Conservation (phyloP, 2,113 vertebrate species). For the Hiodon tergisus region DNA sequence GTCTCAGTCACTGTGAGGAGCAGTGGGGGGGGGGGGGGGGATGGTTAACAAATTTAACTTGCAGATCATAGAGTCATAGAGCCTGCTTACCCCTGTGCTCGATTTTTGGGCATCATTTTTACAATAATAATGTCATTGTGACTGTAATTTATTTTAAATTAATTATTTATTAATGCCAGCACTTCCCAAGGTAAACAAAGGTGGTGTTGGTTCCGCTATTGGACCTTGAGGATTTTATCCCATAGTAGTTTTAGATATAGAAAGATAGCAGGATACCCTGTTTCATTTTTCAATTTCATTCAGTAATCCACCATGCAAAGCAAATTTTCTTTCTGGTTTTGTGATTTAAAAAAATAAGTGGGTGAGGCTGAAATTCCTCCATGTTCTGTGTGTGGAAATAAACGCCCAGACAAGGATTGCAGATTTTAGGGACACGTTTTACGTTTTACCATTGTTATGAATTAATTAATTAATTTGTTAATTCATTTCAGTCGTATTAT, state of each 20-base stretch:
- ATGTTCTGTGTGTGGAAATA: background rate
- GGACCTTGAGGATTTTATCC: background rate
- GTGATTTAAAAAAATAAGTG: slow-evolving; percentile 3
- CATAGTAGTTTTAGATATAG: background rate
- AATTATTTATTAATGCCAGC: background rate
- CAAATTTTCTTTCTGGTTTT: background rate
- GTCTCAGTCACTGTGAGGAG: no score
- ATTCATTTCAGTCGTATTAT: no score
- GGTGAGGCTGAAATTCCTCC: slow-evolving; percentile 8
- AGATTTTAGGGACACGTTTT: background rate
- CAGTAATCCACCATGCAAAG: slow-evolving; percentile 14
- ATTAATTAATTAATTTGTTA: no score
- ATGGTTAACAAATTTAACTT: no score
- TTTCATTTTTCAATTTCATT: background rate
- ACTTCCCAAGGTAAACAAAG: background rate
- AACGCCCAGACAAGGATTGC: background rate
- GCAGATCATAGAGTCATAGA: no score
- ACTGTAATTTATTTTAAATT: background rate
- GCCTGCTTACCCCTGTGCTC: no score
- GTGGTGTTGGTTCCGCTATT: background rate
- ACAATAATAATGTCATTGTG: background rate
- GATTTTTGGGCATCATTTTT: no score
- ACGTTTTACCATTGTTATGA: no score
- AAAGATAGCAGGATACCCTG: background rate
- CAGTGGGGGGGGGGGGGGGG: no score